Conservation (phyloP, 1,140 invertebrate species). For the Megalopta genalis region DNA sequence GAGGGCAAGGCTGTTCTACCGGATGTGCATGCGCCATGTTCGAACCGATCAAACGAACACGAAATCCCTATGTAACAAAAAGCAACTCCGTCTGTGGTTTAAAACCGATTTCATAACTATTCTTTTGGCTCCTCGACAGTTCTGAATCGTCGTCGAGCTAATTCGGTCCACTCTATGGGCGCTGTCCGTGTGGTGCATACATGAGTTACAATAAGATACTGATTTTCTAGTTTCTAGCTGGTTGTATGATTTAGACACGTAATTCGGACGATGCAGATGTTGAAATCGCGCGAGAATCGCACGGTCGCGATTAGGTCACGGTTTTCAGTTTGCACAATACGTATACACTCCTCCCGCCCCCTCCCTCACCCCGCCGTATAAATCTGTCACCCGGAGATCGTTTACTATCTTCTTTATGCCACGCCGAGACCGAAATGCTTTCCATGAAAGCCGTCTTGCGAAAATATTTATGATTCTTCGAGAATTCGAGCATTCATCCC, state of each 20-base stretch:
- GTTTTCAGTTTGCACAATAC: conserved; percentile 27
- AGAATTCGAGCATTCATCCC: conserved; percentile 1
- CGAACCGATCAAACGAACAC: background rate
- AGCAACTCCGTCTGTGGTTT: conserved; percentile 34
- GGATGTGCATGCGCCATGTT: background rate
- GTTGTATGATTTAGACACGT: background rate
- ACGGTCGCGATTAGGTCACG: background rate
- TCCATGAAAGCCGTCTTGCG: conserved; percentile 49
- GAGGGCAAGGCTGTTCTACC: conserved; percentile 33
- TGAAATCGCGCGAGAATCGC: too few relatives aligned
- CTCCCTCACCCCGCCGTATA: background rate
- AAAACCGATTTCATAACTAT: conserved; percentile 23
- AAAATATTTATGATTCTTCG: background rate
- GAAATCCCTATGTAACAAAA: background rate
- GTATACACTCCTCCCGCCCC: background rate
- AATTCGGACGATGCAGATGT: background rate
- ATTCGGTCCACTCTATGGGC: conserved; percentile 14
- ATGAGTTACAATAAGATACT: background rate
- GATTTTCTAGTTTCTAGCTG: conserved; percentile 9
- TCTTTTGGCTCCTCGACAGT: conserved; percentile 12
- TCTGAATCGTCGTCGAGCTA: background rate
- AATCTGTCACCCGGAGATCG: background rate
- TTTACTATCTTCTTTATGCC: conserved; percentile 17
- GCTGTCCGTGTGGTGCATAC: conserved; percentile 15
- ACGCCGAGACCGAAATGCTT: conserved; percentile 33